These are phyloP conservation scores for Pionites leucogaster DNA, from an alignment of 2,113 vertebrate genomes.

Conservation along the genomic window DNA sequence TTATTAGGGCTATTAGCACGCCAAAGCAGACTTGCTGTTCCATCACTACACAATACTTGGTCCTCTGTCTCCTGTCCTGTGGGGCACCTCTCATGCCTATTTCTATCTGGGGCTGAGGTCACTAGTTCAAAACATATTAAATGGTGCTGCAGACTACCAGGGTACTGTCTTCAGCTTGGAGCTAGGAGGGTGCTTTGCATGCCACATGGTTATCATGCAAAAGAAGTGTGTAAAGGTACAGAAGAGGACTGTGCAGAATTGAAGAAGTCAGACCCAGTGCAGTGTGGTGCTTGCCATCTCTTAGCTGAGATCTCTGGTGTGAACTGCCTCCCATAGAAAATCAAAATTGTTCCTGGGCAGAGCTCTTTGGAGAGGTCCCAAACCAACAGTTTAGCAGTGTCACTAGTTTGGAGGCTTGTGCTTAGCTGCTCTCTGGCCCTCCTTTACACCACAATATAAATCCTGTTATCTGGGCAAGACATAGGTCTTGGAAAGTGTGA, in stretches of 20 bases:
- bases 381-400: neutral
- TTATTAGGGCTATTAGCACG: neutral
- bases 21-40: neutral
- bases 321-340: neutral
- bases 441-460: neutral
- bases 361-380: neutral
- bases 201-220: fast-evolving
- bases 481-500: neutral
- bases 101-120: neutral
- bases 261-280: neutral
- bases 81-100: neutral
- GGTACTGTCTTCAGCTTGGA: neutral
- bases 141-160: neutral
- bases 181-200: neutral
- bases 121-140: neutral
- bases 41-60: fast-evolving
- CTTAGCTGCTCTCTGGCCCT: neutral
- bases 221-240: neutral
- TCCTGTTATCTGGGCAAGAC: neutral
- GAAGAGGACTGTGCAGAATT: neutral
- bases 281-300: neutral
- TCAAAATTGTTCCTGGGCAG: neutral
- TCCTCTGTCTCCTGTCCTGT: neutral
- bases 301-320: neutral
- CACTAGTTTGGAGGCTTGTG: neutral